Evolutionary conservation across 2,797 vertebrate genomes (phyloP).

Genomic region (Onychomys arenicola): DNA sequence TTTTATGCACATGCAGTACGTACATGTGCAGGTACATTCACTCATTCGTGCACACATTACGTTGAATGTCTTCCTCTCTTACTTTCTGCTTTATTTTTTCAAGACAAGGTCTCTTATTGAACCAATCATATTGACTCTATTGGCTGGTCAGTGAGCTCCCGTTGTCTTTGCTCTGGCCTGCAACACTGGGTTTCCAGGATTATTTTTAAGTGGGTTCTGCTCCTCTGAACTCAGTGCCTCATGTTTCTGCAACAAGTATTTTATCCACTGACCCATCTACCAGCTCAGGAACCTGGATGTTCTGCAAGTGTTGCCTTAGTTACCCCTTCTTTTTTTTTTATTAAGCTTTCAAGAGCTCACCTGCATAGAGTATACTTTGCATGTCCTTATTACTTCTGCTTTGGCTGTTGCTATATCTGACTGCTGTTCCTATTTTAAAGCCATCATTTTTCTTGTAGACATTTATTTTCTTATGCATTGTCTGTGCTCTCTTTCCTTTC

Average conservation of each 20-base stretch:
- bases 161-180: not conserved
- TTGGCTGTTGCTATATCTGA: constrained; percentile 26
- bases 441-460: not conserved
- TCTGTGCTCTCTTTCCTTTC: not conserved
- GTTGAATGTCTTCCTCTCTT: not conserved
- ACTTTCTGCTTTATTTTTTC: not conserved
- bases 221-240: not conserved
- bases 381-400: constrained; percentile 16
- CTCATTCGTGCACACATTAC: no score
- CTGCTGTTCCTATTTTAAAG: constrained; percentile 12
- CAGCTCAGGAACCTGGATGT: not conserved
- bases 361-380: not conserved
- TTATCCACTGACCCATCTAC: not conserved
- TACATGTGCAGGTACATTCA: not conserved
- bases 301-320: not conserved
- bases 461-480: constrained; percentile 17
- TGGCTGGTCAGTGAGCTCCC: not conserved
- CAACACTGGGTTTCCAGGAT: not conserved
- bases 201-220: not conserved
- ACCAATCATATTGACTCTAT: not conserved
- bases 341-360: constrained; percentile 3
- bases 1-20: not conserved
- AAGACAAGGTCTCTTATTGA: not conserved
- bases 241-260: not conserved
- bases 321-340: not conserved